Evolutionary conservation across 2,797 vertebrate genomes (phyloP).

Genomic region (Anas bernieri): DNA sequence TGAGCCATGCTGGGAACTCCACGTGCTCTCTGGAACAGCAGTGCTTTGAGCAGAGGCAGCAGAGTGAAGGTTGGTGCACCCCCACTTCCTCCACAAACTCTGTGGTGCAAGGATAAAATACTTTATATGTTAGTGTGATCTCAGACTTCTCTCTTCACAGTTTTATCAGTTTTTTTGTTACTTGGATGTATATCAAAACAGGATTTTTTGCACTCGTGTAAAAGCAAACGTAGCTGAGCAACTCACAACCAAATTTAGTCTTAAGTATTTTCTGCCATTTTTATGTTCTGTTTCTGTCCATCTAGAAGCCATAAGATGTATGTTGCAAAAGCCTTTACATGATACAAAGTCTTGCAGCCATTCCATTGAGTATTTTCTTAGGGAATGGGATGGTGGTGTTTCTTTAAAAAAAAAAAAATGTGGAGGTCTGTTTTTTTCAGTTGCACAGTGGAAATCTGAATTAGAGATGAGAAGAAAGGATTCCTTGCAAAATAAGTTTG

Average conservation of each 20-base stretch:
- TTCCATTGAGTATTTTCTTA: not conserved
- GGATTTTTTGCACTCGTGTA: not conserved
- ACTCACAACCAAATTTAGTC: not conserved
- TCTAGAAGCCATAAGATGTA: not conserved
- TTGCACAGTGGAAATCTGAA: not conserved
- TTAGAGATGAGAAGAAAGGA: not conserved
- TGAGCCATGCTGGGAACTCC: not conserved
- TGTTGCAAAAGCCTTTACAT: not conserved
- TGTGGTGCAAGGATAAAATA: accelerated
- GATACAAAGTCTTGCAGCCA: not conserved
- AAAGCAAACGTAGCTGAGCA: not conserved
- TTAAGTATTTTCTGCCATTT: not conserved
- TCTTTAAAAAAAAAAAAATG: conserved; percentile 10
- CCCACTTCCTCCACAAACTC: not conserved
- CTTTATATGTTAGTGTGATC: not conserved
- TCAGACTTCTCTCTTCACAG: not conserved
- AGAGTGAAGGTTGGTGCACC: not conserved
- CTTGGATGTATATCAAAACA: not conserved
- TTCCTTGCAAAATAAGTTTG: not conserved
- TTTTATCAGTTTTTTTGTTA: not conserved
- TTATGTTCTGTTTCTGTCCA: not conserved
- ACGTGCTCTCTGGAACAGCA: accelerated
- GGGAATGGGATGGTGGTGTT: not conserved
- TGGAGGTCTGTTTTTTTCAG: not conserved
- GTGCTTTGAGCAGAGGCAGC: not conserved